Base-by-base conservation (phyloP, 2,888 invertebrate genomes). In the Drosophila paracracens region DNA sequence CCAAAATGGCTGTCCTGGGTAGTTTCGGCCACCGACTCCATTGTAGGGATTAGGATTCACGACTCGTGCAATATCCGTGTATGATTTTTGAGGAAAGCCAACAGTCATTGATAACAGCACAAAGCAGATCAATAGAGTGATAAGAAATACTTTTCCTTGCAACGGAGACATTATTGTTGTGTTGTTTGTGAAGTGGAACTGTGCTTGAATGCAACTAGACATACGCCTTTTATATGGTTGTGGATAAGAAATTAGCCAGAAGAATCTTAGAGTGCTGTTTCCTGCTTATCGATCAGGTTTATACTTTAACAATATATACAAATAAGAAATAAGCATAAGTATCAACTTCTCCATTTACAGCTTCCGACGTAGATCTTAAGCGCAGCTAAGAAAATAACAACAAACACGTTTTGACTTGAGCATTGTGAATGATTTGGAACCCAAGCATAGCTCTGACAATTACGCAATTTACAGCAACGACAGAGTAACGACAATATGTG, bases 381-480 rank as follows among this genome's bases (percentile, higher is more conserved):
- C 13, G 29, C 13, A 33, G 7, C 33, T 58, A 10, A 13, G 2
- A 21, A 8, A 29, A 38, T 25, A 40, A 25, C 33, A 33, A 33
- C 25, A 56, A 61, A 25, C 56, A 40, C 7, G 56, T 61, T 56
- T 40, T 56, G 8, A 31, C 13, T 56, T 43, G 4, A 4, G 40
- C 33, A 53, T 1, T 52, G 74, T 64, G 27, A 75, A 65, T 74
- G 75, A 65, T 61, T 43, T 56, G 13, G 3, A 43, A 25, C 18
- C 16, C 38, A 13, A 59, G 25, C 73, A 74, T 63, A 68, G 54
- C 48, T 69, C 50, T 21, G 40, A 50, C 63, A 57, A 64, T 61
- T 56, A 13, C 38, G 51, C 48, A 58, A 13, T 59, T 58, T 51
- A 54, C 54, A 74, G 62, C 57, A 74, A 18, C 31, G 18, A 21